Evolutionary conservation across 2,797 vertebrate species (phyloP).

Genomic region (Rhodeus uyekii): DNA sequence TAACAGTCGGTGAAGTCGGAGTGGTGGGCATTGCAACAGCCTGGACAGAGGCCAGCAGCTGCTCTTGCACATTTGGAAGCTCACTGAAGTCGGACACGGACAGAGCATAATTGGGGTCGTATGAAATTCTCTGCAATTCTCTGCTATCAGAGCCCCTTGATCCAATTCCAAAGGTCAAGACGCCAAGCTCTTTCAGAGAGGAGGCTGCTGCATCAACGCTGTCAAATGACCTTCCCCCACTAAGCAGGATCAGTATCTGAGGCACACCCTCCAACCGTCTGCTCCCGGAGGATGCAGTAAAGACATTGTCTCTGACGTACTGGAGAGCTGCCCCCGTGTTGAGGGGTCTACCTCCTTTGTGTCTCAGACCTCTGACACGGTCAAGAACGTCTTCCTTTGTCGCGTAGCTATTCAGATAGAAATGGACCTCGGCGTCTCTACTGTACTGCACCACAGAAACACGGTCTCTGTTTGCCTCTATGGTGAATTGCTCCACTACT

Average conservation of each 20-base stretch:
- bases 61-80: slow-evolving; percentile 74
- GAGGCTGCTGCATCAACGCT: slow-evolving; percentile 61
- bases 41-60: slow-evolving; percentile 59
- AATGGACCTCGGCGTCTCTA: slow-evolving; percentile 58
- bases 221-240: no score
- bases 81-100: slow-evolving; percentile 71
- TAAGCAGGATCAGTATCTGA: background rate
- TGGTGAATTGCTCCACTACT: slow-evolving; percentile 73
- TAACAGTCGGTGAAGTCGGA: slow-evolving; percentile 46
- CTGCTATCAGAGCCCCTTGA: slow-evolving; percentile 63
- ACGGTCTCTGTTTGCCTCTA: slow-evolving; percentile 62
- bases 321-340: slow-evolving; percentile 81
- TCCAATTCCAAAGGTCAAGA: slow-evolving; percentile 17
- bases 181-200: slow-evolving; percentile 19
- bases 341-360: slow-evolving; percentile 76
- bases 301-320: slow-evolving; percentile 69
- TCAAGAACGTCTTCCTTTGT: slow-evolving; percentile 70
- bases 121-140: slow-evolving; percentile 49
- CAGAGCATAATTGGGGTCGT: slow-evolving; percentile 23
- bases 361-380: slow-evolving; percentile 66
- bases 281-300: slow-evolving; percentile 45
- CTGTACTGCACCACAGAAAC: slow-evolving; percentile 79
- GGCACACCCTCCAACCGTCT: slow-evolving; percentile 14
- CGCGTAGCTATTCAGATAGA: slow-evolving; percentile 26
- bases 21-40: slow-evolving; percentile 23